Evolutionary conservation across 2,888 invertebrate species (phyloP), one percentile per base, ranked within the genome.

Genomic region (Harpagoxenus sublaevis): DNA sequence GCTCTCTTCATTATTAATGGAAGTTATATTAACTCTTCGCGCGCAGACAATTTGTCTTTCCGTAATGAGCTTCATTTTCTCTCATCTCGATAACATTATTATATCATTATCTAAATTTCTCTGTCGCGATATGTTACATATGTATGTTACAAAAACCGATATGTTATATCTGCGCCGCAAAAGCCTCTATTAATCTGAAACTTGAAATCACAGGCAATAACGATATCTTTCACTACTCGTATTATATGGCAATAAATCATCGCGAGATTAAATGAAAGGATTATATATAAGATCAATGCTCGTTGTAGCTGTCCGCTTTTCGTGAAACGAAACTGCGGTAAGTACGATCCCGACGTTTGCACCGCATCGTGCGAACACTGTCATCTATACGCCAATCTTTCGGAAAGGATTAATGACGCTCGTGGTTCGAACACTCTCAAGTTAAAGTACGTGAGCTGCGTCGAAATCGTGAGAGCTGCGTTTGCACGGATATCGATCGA

Each of bases 381-480:
- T 62, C 48, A 51, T 39, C 18, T 48, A 60, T 28, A 39, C 10
- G 55, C 23, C 48, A 51, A 35, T 81, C 79, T 60, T 60, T 60
- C 39, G 51, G 0, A 39, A 71, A 70, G 79, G 71, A 81, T 81
- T 60, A 70, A 81, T 71, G 28, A 12, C 15, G 77, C 42, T 66
- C 18, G 12, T 42, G 12, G 18, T 66, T 45, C 28, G 39, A 65
- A 63, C n/a, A 12, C 31, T 39, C 73, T 39, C 12, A 23, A 48
- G 35, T 15, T 71, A 31, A 60, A 71, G 35, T 60, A 35, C 39
- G 45, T 35, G 48, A 48, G 48, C 39, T 39, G 39, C 10, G 28
- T 35, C 48, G 28, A 81, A 48, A 62, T 48, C 48, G 39, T 23
- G 60, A 60, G 15, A 18, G 39, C 12, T 79, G 45, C 57, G 35